phyloP scores from a whole-genome alignment of 2,888 invertebrate genomes.

The Choreutis nemorana region DNA sequence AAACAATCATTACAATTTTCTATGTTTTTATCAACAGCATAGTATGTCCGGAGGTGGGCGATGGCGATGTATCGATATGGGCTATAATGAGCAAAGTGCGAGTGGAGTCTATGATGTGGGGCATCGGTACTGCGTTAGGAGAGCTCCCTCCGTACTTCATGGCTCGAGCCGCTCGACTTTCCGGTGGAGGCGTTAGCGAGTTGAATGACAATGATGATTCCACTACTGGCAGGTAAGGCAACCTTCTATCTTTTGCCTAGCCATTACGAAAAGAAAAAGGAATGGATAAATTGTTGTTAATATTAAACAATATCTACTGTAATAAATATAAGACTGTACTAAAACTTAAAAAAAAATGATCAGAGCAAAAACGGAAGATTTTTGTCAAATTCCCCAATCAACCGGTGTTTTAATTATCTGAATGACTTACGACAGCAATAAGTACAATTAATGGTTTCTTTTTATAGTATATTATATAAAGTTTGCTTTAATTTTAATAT shows the following conservation, averaged over 20 bases:
- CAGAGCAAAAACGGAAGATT: too few relatives aligned
- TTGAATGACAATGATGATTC: slow-evolving; percentile 32
- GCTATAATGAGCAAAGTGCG: slow-evolving; percentile 94
- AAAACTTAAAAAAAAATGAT: too few relatives aligned
- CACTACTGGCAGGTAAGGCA: slow-evolving; percentile 24
- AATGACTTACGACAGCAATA: background rate
- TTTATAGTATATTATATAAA: slow-evolving; percentile 1
- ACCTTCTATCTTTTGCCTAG: background rate
- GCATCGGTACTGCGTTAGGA: slow-evolving; percentile 96
- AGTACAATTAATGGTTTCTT: slow-evolving; percentile 1
- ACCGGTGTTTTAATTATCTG: background rate
- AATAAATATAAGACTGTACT: too few relatives aligned
- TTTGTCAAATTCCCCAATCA: background rate
- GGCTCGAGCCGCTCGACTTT: slow-evolving; percentile 91
- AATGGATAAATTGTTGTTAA: too few relatives aligned
- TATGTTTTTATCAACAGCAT: slow-evolving; percentile 73
- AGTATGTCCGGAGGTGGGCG: slow-evolving; percentile 82
- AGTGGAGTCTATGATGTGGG: slow-evolving; percentile 98
- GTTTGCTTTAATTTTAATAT: slow-evolving; percentile 7
- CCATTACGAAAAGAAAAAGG: background rate
- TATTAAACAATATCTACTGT: too few relatives aligned
- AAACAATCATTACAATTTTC: background rate
- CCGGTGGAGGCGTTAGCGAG: slow-evolving; percentile 45
- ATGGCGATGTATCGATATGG: slow-evolving; percentile 81
- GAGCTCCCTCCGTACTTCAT: slow-evolving; percentile 99